Percentiles rank a stretch among this genome's conserved stretches.
phyloP scores from a whole-genome alignment of 2,113 vertebrate genomes.

The Xiphorhynchus elegans region DNA sequence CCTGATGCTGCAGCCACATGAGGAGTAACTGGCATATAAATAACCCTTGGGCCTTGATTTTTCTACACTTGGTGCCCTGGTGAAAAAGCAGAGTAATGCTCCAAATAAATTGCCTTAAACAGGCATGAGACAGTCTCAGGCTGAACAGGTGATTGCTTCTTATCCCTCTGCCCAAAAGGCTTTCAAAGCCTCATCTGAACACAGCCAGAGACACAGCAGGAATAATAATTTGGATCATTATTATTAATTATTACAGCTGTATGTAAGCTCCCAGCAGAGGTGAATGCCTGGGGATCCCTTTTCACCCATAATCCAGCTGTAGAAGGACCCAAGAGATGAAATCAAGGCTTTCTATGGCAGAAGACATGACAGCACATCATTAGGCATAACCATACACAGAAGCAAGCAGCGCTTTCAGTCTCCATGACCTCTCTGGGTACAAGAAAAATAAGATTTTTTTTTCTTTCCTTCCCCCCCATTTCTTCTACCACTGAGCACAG shows the following conservation, averaged over 20 bases:
- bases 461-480: background rate
- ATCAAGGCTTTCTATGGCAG: background rate
- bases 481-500: background rate
- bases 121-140: background rate
- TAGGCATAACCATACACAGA: background rate
- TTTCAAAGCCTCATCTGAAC: background rate
- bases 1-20: background rate
- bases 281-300: background rate
- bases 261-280: background rate
- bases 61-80: background rate
- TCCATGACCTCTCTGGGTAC: background rate
- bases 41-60: background rate
- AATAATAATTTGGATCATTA: background rate
- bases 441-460: background rate
- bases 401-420: background rate
- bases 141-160: background rate
- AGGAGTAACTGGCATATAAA: background rate
- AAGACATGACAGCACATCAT: background rate
- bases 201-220: background rate
- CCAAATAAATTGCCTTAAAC: background rate
- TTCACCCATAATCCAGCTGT: background rate
- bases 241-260: background rate
- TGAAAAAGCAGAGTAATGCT: background rate
- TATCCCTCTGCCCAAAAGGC: background rate
- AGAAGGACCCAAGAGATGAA: background rate